A percentile compares a stretch with the other conserved stretches of the same genome.
Evolutionary conservation across 2,797 vertebrate genomes (phyloP).

Genomic region (Holocentrus rufus): DNA sequence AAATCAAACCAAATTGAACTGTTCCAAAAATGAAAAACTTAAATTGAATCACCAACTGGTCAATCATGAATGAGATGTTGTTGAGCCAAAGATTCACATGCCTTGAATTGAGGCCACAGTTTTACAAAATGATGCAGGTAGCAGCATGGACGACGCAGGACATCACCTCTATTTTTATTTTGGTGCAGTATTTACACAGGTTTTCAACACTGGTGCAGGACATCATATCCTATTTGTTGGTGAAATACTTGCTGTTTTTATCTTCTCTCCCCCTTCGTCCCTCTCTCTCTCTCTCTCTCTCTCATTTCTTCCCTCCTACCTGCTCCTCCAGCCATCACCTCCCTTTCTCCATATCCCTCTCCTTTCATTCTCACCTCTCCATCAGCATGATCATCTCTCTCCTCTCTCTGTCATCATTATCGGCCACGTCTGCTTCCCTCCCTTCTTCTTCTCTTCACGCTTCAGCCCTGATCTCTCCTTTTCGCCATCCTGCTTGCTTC

Average conservation of each 20-base stretch:
- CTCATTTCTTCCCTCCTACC: neutral
- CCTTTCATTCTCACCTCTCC: conserved; percentile 9
- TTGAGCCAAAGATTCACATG: too few relatives aligned
- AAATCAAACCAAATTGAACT: too few relatives aligned
- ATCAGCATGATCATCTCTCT: conserved; percentile 3
- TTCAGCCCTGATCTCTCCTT: conserved; percentile 14
- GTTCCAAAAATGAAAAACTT: too few relatives aligned
- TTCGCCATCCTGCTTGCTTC: neutral
- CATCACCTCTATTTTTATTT: too few relatives aligned
- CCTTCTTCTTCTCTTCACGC: conserved; percentile 27
- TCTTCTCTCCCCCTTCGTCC: neutral
- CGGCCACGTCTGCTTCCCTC: neutral
- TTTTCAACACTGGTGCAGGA: conserved; percentile 11
- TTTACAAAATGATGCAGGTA: too few relatives aligned
- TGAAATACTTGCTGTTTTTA: neutral
- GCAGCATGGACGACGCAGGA: too few relatives aligned
- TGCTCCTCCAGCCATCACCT: neutral
- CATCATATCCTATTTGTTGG: conserved; percentile 1
- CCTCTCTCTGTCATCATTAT: conserved; percentile 19
- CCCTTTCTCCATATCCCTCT: conserved; percentile 19
- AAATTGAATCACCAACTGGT: too few relatives aligned
- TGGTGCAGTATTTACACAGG: neutral
- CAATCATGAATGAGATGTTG: too few relatives aligned
- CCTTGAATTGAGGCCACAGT: too few relatives aligned
- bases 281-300: conserved; percentile 24